These are phyloP conservation scores for Microplitis manilae DNA, from an alignment of 2,888 invertebrate species.

Conservation along the genomic window DNA sequence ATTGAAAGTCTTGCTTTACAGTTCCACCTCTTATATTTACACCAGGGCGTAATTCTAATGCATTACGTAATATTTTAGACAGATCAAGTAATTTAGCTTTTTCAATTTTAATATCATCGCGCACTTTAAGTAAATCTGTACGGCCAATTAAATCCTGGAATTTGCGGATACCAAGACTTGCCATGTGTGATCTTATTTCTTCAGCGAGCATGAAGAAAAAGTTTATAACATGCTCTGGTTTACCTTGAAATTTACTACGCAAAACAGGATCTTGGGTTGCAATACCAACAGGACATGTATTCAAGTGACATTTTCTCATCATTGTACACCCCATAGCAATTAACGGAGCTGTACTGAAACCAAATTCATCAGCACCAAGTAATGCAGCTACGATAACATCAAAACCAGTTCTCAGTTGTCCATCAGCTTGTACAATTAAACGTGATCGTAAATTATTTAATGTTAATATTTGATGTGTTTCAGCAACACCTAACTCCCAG, in stretches of 20 bases:
- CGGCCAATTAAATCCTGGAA: constrained; percentile 95
- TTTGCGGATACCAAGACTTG: constrained; percentile 87
- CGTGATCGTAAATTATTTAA: constrained; percentile 94
- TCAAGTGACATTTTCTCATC: constrained; percentile 99
- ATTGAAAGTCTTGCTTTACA: constrained; percentile 86
- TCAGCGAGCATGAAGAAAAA: constrained; percentile 98
- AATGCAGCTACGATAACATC: constrained; percentile 97
- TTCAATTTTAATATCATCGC: constrained; percentile 78
- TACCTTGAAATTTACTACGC: constrained; percentile 96
- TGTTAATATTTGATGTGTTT: constrained; percentile 97
- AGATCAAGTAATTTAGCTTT: constrained; percentile 92
- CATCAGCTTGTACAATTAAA: constrained; percentile 96
- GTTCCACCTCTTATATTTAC: constrained; percentile 93
- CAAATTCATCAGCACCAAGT: constrained; percentile 98
- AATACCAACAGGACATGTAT: constrained; percentile 99
- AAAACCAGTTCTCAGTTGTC: constrained; percentile 94
- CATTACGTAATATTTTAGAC: constrained; percentile 88
- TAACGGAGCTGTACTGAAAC: constrained; percentile 97
- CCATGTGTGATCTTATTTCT: constrained; percentile 94
- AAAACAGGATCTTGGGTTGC: constrained; percentile 98
- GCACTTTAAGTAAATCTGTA: constrained; percentile 88
- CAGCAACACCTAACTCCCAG: constrained; percentile 98
- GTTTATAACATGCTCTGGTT: constrained; percentile 97
- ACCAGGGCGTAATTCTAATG: constrained; percentile 90
- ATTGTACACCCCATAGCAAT: constrained; percentile 99